A percentile compares a stretch with the other conserved stretches of the same genome.
Conservation (phyloP, 1,140 invertebrate species). For the Caenorhabditis tropicalis region DNA sequence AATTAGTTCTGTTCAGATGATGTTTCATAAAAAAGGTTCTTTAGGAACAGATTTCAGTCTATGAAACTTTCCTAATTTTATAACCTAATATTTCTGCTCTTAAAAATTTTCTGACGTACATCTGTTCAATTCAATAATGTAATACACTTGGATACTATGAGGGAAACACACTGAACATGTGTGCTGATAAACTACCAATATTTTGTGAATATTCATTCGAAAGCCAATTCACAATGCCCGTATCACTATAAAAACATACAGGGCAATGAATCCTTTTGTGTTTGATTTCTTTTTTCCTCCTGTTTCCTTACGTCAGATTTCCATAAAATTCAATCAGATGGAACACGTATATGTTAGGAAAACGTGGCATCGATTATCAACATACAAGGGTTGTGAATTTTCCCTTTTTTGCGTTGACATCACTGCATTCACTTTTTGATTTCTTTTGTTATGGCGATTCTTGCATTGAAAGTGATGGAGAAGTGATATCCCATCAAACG, state of each 20-base stretch:
- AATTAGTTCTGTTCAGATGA: too few species aligned
- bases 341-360: neutral
- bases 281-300: too few species aligned
- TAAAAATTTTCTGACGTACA: neutral
- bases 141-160: neutral
- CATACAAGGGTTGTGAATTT: neutral
- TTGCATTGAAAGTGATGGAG: neutral
- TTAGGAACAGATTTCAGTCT: too few species aligned
- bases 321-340: neutral
- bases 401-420: neutral
- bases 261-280: too few species aligned
- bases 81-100: too few species aligned
- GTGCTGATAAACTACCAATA: too few species aligned
- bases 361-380: neutral
- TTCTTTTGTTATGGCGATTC: neutral
- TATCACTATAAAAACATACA: too few species aligned
- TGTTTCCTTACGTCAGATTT: neutral
- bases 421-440: neutral
- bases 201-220: too few species aligned
- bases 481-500: constrained; percentile 29
- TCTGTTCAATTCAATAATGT: neutral
- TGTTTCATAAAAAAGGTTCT: too few species aligned
- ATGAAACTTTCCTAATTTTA: too few species aligned
- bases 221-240: too few species aligned
- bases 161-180: too few species aligned